Conservation (phyloP, 2,113 vertebrate genomes). For the Chelonoidis abingdonii region DNA sequence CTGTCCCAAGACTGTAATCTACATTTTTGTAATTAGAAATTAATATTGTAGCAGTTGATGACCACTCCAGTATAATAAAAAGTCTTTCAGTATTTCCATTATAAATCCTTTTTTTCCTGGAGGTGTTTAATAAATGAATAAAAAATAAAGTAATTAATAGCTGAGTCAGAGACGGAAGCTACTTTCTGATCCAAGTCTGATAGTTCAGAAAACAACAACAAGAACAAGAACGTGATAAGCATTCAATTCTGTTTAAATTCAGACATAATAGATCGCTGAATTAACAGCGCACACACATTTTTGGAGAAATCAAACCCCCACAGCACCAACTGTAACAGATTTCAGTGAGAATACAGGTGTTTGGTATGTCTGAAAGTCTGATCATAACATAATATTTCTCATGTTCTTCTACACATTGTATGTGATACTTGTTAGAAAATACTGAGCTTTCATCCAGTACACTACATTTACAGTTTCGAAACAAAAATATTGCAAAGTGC, state of each 20-base stretch:
- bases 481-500: neutral
- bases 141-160: neutral
- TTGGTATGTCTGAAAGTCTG: accelerated
- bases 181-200: neutral
- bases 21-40: neutral
- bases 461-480: neutral
- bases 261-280: neutral
- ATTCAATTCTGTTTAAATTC: neutral
- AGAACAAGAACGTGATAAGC: neutral
- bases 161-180: neutral
- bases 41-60: neutral
- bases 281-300: neutral
- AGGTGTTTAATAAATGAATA: neutral
- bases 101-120: neutral
- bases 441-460: accelerated
- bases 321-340: neutral
- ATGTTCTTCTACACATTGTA: accelerated
- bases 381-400: neutral
- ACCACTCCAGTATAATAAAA: neutral
- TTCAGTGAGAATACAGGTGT: neutral
- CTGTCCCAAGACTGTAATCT: neutral
- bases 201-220: neutral
- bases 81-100: neutral
- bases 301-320: neutral
- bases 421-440: neutral